Evolutionary conservation across 2,888 invertebrate species (phyloP).

Genomic region (Baccha elongata): DNA sequence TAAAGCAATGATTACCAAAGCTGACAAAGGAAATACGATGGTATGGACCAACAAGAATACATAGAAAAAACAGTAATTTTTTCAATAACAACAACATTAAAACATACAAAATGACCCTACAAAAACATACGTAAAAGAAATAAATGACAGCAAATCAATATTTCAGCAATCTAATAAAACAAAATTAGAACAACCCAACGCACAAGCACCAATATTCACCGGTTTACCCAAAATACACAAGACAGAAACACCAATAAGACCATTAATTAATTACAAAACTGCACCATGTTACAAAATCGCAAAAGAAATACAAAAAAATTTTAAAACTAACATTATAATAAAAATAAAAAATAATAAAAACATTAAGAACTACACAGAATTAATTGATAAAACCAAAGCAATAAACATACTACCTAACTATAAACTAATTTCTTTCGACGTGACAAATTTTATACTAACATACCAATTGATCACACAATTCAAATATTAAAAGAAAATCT

Average conservation of each 20-base stretch:
- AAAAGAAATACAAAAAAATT: background rate
- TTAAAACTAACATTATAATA: background rate
- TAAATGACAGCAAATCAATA: background rate
- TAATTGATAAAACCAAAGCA: too few species aligned
- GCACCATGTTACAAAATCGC: background rate
- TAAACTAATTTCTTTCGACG: too few species aligned
- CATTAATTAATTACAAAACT: background rate
- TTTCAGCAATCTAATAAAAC: background rate
- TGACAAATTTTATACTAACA: too few species aligned
- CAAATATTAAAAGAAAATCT: too few species aligned
- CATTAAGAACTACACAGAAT: too few species aligned
- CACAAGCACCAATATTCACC: too few species aligned
- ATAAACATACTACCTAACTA: too few species aligned
- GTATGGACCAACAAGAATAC: background rate
- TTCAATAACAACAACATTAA: background rate
- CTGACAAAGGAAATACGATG: background rate
- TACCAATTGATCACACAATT: too few species aligned
- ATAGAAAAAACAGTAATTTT: background rate
- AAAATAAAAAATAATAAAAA: background rate
- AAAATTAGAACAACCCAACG: background rate
- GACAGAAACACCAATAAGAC: background rate
- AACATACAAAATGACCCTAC: background rate
- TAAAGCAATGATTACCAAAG: background rate
- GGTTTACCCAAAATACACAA: conserved; percentile 1
- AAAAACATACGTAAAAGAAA: background rate